These are phyloP conservation scores for Phoebastria nigripes DNA, from an alignment of 2,797 vertebrate species.

Conservation along the genomic window DNA sequence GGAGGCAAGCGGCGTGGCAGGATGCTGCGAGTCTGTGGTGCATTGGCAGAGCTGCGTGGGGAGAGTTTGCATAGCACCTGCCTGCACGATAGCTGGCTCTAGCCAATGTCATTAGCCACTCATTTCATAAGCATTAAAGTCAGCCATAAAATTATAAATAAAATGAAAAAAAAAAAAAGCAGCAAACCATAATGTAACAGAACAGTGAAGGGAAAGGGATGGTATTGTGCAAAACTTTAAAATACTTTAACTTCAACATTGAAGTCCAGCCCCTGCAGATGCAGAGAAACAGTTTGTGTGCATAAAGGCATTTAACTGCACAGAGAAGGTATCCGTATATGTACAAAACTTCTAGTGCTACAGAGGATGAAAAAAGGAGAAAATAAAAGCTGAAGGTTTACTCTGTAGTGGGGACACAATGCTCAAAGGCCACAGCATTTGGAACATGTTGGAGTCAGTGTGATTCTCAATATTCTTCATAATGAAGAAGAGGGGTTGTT, in stretches of 20 bases:
- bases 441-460: slow-evolving; percentile 38
- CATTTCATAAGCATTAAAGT: background rate
- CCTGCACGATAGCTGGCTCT: background rate
- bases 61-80: slow-evolving; percentile 31
- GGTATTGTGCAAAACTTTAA: background rate
- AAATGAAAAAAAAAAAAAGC: background rate
- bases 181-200: background rate
- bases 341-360: background rate
- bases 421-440: background rate
- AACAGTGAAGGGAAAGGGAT: background rate
- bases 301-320: background rate
- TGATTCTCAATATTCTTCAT: slow-evolving; percentile 50
- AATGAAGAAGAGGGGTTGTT: slow-evolving; percentile 42
- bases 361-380: slow-evolving; percentile 17
- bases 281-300: background rate
- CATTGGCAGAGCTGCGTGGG: background rate
- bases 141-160: background rate
- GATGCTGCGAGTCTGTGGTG: background rate
- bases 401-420: background rate
- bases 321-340: background rate
- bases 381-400: slow-evolving; percentile 13
- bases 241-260: background rate
- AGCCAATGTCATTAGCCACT: slow-evolving; percentile 18
- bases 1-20: background rate
- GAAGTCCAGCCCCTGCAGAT: background rate